Conservation (phyloP, 2,888 invertebrate genomes). For the Antheraea assamensis region DNA sequence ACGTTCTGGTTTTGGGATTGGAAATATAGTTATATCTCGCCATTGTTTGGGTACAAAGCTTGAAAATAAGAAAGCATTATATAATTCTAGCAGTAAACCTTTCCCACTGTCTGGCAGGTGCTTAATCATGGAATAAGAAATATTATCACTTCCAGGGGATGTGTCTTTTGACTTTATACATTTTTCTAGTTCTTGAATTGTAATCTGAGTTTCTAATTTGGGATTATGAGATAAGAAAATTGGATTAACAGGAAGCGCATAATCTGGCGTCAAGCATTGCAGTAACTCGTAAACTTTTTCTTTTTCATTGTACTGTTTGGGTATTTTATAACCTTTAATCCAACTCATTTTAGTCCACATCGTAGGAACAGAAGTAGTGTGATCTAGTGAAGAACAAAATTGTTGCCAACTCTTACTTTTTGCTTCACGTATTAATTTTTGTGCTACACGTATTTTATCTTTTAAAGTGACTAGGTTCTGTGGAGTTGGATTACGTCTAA, state of each 20-base stretch:
- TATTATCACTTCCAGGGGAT: background rate
- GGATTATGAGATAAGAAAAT: background rate
- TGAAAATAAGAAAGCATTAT: slow-evolving; percentile 13
- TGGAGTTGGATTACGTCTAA: slow-evolving; percentile 25
- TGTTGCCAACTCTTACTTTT: background rate
- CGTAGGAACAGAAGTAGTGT: too few species aligned
- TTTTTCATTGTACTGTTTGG: too few species aligned
- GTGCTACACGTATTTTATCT: background rate
- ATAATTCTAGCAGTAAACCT: slow-evolving; percentile 14
- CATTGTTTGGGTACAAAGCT: slow-evolving; percentile 33
- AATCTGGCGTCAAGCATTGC: background rate
- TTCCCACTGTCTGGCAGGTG: slow-evolving; percentile 24
- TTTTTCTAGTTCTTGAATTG: background rate
- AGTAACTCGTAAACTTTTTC: too few species aligned
- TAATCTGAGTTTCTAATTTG: background rate
- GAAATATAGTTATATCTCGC: slow-evolving; percentile 28
- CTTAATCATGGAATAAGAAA: slow-evolving; percentile 26
- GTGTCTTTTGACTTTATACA: too few species aligned
- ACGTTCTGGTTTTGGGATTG: slow-evolving; percentile 31
- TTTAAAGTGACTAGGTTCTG: background rate
- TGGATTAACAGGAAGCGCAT: background rate
- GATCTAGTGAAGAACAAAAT: too few species aligned
- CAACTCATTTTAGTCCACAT: too few species aligned
- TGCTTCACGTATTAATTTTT: background rate
- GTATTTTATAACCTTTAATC: too few species aligned